Evolutionary conservation across 2,797 vertebrate species (phyloP).

Genomic region (Triplophysa bombifrons): DNA sequence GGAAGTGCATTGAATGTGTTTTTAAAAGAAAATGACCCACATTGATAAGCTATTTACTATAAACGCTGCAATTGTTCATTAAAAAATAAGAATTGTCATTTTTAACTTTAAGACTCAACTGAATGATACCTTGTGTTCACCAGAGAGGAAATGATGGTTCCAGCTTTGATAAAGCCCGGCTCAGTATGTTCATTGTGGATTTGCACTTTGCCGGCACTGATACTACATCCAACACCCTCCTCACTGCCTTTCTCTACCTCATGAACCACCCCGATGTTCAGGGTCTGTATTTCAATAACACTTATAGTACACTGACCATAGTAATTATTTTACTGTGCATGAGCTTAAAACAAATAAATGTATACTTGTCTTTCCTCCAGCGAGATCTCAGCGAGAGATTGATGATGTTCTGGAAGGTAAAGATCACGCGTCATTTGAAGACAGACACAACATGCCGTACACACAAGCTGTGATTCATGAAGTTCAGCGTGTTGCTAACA

Average conservation of each 20-base stretch:
- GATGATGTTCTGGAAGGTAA: conserved; percentile 66
- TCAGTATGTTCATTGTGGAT: conserved; percentile 56
- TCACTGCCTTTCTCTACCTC: conserved; percentile 72
- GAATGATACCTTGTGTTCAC: neutral
- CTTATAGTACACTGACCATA: neutral
- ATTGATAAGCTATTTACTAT: too few species aligned
- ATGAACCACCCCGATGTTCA: conserved; percentile 70
- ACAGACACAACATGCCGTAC: conserved; percentile 72
- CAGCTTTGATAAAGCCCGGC: conserved; percentile 65
- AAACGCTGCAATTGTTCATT: too few species aligned
- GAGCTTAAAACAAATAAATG: neutral
- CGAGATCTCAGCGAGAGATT: conserved; percentile 72
- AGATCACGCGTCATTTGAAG: conserved; percentile 59
- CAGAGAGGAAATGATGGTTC: conserved; percentile 55
- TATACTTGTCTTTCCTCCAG: conserved; percentile 48
- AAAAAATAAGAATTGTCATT: too few species aligned
- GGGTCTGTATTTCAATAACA: conserved; percentile 56
- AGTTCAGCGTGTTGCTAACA: conserved; percentile 72
- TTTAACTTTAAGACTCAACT: too few species aligned
- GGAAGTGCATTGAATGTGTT: too few species aligned
- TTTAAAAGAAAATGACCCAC: too few species aligned
- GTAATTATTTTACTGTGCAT: neutral
- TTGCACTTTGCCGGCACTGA: conserved; percentile 76
- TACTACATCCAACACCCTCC: conserved; percentile 71
- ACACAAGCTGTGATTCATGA: conserved; percentile 77